Percentiles rank a stretch among this genome's conserved stretches.
Evolutionary conservation across 2,797 vertebrate genomes (phyloP).

Genomic region (Hydrocynus forskahlii): DNA sequence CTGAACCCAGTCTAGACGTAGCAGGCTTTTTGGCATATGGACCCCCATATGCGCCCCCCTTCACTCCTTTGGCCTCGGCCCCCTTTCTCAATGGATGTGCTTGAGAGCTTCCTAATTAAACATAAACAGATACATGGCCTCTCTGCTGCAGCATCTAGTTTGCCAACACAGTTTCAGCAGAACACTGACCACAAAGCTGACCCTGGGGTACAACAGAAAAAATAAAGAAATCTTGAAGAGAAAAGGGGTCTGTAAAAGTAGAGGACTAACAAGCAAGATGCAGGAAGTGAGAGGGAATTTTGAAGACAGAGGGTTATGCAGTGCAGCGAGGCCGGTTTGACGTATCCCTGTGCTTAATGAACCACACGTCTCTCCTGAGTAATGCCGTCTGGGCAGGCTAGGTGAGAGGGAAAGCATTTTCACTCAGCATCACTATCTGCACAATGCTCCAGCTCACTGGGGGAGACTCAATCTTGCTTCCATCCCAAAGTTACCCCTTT

Average conservation of each 20-base stretch:
- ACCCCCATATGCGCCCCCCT: conserved; percentile 23
- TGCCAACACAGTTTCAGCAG: conserved; percentile 42
- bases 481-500: conserved; percentile 18
- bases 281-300: conserved; percentile 18
- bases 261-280: conserved; percentile 27
- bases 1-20: conserved; percentile 46
- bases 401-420: conserved; percentile 7
- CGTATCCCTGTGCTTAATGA: conserved; percentile 28
- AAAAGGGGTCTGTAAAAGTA: neutral
- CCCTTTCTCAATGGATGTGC: conserved; percentile 12
- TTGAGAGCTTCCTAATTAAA: conserved; percentile 57
- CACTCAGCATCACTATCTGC: conserved; percentile 38
- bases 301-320: neutral
- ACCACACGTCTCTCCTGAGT: conserved; percentile 45
- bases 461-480: conserved; percentile 24
- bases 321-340: neutral
- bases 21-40: conserved; percentile 42
- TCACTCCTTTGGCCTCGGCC: conserved; percentile 1
- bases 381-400: conserved; percentile 27
- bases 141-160: conserved; percentile 27
- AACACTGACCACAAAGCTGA: conserved; percentile 15
- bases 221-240: conserved; percentile 5
- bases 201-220: neutral
- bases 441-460: conserved; percentile 33
- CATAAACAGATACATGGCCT: conserved; percentile 53